These are phyloP conservation scores for Turdus rufiventris DNA, from an alignment of 2,113 vertebrate genomes.

Conservation along the genomic window DNA sequence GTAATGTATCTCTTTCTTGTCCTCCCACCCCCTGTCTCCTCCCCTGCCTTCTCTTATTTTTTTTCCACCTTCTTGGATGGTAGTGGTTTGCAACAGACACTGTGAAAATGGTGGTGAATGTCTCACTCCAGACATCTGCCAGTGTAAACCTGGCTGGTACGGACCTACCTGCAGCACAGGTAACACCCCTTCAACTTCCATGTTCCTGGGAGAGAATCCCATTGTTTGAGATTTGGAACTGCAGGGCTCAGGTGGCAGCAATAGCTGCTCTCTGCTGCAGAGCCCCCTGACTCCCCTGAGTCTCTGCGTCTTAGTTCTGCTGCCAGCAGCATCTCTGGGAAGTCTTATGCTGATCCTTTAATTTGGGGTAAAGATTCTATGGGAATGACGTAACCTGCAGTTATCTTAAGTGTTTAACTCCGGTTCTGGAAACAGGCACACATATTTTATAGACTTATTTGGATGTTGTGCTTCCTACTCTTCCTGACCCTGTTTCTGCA, in stretches of 20 bases:
- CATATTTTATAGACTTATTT: background rate
- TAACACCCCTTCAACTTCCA: constrained; percentile 33
- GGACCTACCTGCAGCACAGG: constrained; percentile 88
- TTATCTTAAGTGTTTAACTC: background rate
- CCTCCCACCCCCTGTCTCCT: background rate
- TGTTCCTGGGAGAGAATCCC: accelerated
- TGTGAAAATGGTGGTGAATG: constrained; percentile 91
- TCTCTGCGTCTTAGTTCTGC: background rate
- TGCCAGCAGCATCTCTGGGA: background rate
- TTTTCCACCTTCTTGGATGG: background rate
- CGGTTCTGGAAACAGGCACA: constrained; percentile 10
- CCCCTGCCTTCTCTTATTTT: background rate
- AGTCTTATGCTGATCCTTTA: background rate
- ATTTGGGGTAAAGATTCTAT: background rate
- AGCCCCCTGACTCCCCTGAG: background rate
- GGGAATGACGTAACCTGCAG: background rate
- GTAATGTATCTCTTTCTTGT: background rate
- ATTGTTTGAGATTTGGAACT: background rate
- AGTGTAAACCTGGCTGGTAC: constrained; percentile 82
- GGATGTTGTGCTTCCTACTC: background rate
- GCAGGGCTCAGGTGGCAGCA: accelerated
- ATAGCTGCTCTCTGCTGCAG: background rate
- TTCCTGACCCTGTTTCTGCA: constrained; percentile 50
- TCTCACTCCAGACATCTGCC: constrained; percentile 82
- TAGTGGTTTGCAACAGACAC: constrained; percentile 91